Evolutionary conservation across 1,140 invertebrate genomes (phyloP).

Genomic region (Cydia amplana): DNA sequence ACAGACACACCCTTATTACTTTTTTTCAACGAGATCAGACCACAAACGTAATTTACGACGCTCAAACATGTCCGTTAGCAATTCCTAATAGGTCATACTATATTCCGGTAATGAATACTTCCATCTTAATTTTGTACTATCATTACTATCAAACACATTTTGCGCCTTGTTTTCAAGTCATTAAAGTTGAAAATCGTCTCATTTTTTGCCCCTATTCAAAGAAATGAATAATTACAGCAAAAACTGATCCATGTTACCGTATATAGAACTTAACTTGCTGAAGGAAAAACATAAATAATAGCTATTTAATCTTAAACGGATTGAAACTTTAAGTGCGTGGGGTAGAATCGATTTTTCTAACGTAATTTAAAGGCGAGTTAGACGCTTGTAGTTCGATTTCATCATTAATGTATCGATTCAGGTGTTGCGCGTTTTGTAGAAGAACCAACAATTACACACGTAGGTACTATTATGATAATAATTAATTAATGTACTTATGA

Average conservation of each 20-base stretch:
- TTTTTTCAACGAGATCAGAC: background rate
- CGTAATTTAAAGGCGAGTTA: background rate
- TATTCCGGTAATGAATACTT: conserved; percentile 15
- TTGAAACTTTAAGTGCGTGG: background rate
- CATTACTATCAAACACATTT: background rate
- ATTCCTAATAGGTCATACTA: conserved; percentile 7
- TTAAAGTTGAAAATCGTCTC: background rate
- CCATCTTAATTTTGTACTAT: background rate
- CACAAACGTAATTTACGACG: background rate
- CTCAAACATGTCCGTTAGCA: background rate
- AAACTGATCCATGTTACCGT: conserved; percentile 10
- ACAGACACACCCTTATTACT: background rate
- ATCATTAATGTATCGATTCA: conserved; percentile 20
- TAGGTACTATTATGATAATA: conserved; percentile 9
- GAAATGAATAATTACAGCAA: conserved; percentile 12
- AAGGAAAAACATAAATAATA: background rate
- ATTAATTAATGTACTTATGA: background rate
- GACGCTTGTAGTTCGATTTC: background rate
- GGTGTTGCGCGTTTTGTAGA: conserved; percentile 20
- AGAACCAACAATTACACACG: background rate
- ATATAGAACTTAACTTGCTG: background rate
- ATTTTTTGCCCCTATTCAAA: conserved; percentile 4
- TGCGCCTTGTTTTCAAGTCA: background rate
- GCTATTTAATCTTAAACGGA: background rate
- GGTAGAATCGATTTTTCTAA: background rate